Conservation (phyloP, 2,113 vertebrate species). For the Microcebus griseorufus region DNA sequence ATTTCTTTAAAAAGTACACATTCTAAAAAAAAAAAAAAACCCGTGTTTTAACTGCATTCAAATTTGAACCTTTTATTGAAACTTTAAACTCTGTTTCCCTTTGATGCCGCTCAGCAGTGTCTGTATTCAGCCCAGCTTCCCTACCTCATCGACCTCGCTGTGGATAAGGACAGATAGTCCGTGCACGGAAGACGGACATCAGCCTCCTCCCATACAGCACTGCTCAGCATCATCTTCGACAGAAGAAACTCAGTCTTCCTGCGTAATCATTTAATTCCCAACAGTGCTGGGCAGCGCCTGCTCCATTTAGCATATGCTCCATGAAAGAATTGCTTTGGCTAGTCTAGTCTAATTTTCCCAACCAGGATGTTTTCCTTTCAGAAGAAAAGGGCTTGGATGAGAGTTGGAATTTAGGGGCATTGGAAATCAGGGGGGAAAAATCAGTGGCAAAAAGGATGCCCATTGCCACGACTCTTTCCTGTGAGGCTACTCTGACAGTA, state of each 20-base stretch:
- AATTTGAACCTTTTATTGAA: background rate
- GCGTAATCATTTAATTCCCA: background rate
- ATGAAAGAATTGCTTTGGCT: background rate
- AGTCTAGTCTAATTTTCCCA: background rate
- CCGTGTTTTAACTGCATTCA: background rate
- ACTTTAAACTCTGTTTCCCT: background rate
- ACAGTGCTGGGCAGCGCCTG: accelerated
- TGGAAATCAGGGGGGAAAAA: background rate
- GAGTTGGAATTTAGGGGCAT: background rate
- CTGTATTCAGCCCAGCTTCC: accelerated
- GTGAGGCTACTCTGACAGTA: background rate
- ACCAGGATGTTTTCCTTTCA: background rate
- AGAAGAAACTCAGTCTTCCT: background rate
- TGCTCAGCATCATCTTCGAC: background rate
- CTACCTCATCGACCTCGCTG: background rate
- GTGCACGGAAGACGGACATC: background rate
- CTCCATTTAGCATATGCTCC: background rate
- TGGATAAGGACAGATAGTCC: background rate
- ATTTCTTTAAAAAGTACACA: background rate
- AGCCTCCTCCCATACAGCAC: too few species aligned
- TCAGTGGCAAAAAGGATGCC: background rate
- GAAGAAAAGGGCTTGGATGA: background rate
- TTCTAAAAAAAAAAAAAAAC: background rate
- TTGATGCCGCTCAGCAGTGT: background rate
- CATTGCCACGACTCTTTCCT: background rate